Base-by-base conservation (phyloP, 2,888 invertebrate species). In the Yponomeuta plumbellus region DNA sequence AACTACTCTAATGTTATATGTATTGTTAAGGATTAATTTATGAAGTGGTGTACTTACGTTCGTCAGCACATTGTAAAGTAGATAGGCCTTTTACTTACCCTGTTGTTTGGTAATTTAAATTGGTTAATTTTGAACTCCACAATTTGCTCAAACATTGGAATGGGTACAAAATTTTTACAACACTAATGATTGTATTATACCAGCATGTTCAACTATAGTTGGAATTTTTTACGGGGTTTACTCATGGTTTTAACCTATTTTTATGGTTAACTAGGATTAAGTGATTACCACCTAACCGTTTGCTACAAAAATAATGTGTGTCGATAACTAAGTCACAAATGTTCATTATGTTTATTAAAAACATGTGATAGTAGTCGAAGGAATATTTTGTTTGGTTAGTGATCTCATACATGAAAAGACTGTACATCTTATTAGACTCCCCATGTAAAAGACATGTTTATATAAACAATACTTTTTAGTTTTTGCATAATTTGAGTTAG, bases 271-370 rank as follows among this genome's bases (percentile, higher is more conserved):
- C 83, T 75, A 74, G 67, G 71, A 76, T 71, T 71, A 67, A 76
- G 68, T 74, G 34, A 80, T 75, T 76, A 75, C 72, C 69, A 52
- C 44, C 44, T 52, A 74, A 75, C 74, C 80, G 73, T 79, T 78
- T 70, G 75, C 80, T 83, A 84, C 81, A 85, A 84, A 79, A 78
- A 65, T 76, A 78, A 79, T 78, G 34, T 34, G 34, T 34, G 44
- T 52, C 78, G 78, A 76, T 83, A 71, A 80, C 81, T 85, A 84
- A 85, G 85, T 86, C 84, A 84, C 86, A 81, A 74, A 76, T 75
- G 78, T 13, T 52, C 78, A 76, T 70, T 68, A 23, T 26, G 39
- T 65, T 61, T 52, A 56, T 64, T 23, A 63, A 44, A 34, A 34
- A 34, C 34, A 34, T 34, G 34, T 34, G 34, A 34, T 34, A 8